A percentile compares a stretch with the other conserved stretches of the same genome.
Conservation (phyloP, 2,113 vertebrate genomes). For the Zeus faber region DNA sequence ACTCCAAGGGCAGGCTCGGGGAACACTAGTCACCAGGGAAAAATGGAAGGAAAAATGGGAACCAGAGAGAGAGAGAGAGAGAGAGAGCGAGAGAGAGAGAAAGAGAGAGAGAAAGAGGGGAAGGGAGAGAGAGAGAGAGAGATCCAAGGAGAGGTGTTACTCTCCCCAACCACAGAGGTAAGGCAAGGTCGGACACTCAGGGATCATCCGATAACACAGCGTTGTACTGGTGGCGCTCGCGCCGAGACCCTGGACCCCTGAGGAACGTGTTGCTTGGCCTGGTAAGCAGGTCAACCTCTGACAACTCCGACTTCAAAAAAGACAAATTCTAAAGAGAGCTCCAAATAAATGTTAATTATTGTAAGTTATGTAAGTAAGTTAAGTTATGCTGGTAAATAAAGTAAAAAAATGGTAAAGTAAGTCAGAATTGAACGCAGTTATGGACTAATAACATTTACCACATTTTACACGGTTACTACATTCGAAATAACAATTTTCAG, state of each 20-base stretch:
- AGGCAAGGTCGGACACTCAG: constrained; percentile 68
- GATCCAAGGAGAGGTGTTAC: constrained; percentile 73
- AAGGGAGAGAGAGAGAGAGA: constrained; percentile 59
- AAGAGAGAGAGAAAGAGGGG: constrained; percentile 38
- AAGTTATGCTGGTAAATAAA: too few species aligned
- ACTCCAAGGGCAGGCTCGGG: constrained; percentile 64
- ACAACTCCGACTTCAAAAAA: too few species aligned
- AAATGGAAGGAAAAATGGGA: constrained; percentile 32
- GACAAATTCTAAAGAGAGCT: too few species aligned
- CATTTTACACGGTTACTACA: too few species aligned
- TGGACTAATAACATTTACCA: too few species aligned
- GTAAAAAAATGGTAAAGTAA: too few species aligned
- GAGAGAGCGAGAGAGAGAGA: constrained; percentile 38
- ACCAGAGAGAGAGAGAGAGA: constrained; percentile 29
- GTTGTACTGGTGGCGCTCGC: constrained; percentile 25
- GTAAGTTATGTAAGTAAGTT: too few species aligned
- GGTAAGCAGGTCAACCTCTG: constrained; percentile 25
- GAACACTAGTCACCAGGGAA: constrained; percentile 64
- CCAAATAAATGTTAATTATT: too few species aligned
- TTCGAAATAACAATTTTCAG: too few species aligned
- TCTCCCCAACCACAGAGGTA: constrained; percentile 63
- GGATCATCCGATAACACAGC: constrained; percentile 50
- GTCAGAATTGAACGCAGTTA: too few species aligned
- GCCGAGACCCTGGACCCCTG: constrained; percentile 18
- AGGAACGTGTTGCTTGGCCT: constrained; percentile 29